phyloP scores from a whole-genome alignment of 1,140 invertebrate species.

The Oreohelix idahoensis region DNA sequence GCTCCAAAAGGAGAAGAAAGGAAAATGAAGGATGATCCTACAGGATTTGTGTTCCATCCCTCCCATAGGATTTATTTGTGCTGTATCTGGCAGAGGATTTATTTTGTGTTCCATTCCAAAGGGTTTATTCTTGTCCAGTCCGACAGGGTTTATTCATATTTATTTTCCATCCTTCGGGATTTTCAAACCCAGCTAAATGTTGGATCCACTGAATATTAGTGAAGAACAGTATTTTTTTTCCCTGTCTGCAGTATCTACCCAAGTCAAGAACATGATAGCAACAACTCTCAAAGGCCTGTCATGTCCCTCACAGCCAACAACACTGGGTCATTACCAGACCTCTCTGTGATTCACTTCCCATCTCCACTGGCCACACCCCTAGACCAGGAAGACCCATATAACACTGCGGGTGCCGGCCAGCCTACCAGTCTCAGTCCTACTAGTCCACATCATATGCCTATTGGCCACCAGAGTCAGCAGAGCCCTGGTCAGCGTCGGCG shows the following conservation, averaged over 20 bases:
- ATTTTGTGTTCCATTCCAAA: too few species aligned
- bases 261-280: slow-evolving; percentile 80
- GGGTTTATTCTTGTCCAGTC: too few species aligned
- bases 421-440: slow-evolving; percentile 67
- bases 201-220: too few species aligned
- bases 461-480: slow-evolving; percentile 39
- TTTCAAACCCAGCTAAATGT: too few species aligned
- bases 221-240: not conserved
- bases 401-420: slow-evolving; percentile 75
- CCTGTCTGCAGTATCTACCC: slow-evolving; percentile 80
- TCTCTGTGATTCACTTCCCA: slow-evolving; percentile 91
- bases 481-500: slow-evolving; percentile 58
- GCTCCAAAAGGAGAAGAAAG: too few species aligned
- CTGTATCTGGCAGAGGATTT: too few species aligned
- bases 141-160: too few species aligned
- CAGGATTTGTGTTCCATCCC: too few species aligned
- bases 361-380: slow-evolving; percentile 82
- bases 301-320: slow-evolving; percentile 79
- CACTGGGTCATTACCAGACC: slow-evolving; percentile 92
- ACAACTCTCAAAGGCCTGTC: slow-evolving; percentile 75
- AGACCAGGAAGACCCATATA: slow-evolving; percentile 81
- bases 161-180: too few species aligned
- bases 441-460: slow-evolving; percentile 46
- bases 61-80: too few species aligned
- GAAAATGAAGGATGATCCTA: too few species aligned